Evolutionary conservation across 2,797 vertebrate genomes (phyloP).

Genomic region (Gouania willdenowi): DNA sequence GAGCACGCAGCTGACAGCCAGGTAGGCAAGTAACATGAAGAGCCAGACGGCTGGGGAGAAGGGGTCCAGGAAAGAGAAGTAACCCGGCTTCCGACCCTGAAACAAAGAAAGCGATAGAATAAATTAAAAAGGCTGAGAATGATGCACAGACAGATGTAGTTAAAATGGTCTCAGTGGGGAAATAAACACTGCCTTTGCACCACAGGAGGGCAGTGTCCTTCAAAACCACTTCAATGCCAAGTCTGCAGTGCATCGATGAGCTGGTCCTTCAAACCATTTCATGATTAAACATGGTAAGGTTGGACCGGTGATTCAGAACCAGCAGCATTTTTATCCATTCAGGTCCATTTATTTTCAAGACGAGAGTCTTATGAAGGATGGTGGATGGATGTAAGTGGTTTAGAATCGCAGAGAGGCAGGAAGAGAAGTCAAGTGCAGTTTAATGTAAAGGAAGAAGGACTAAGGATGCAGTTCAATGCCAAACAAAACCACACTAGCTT

Average conservation of each 20-base stretch:
- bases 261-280: slow-evolving; percentile 60
- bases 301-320: too few species aligned
- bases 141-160: slow-evolving; percentile 44
- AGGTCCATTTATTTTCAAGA: too few species aligned
- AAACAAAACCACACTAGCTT: too few species aligned
- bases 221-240: slow-evolving; percentile 19
- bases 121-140: slow-evolving; percentile 50
- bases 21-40: slow-evolving; percentile 94
- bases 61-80: slow-evolving; percentile 95
- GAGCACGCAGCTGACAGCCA: slow-evolving; percentile 92
- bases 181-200: slow-evolving; percentile 21
- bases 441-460: too few species aligned
- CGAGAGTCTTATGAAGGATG: too few species aligned
- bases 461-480: too few species aligned
- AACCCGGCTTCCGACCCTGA: slow-evolving; percentile 91
- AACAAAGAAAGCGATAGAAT: slow-evolving; percentile 76
- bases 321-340: too few species aligned
- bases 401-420: too few species aligned
- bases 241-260: slow-evolving; percentile 52
- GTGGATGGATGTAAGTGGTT: too few species aligned
- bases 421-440: too few species aligned
- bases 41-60: slow-evolving; percentile 88
- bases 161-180: slow-evolving; percentile 12
- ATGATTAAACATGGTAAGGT: too few species aligned
- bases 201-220: slow-evolving; percentile 66